Evolutionary conservation across 2,113 vertebrate species (phyloP), one percentile per base, ranked within the genome.

Genomic region (Hypocryptadius cinnamomeus): DNA sequence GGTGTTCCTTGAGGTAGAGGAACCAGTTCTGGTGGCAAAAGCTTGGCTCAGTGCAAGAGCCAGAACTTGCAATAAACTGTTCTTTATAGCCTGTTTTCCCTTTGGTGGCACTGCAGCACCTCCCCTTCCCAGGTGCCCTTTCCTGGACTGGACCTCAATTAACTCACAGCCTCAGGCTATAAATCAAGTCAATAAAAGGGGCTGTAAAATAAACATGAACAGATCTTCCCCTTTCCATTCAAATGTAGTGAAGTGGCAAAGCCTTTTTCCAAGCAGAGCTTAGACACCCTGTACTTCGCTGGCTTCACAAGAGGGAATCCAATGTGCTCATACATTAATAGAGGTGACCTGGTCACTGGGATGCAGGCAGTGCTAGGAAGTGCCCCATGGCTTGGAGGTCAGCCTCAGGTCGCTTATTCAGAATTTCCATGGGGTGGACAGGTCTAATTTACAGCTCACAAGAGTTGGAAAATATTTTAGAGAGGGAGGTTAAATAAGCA

Each of bases 121-220:
- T 74, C 94, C 86, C 94, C 85, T 96, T 79, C 66, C 61, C 96
- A 97, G 96, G 88, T 98, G 98, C 98, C 98, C 97, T 95, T 85
- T 96, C 89, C 93, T 81, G 93, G 95, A 79, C 81, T 95, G 93
- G 93, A 93, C 97, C 92, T 96, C 98, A 98, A 98, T 99, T 98
- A 98, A 98, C 97, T 98, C 95, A 87, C 96, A 88, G 97, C 98
- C 98, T 93, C 85, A 60, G 97, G 98, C 98, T 96, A 98, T 97
- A 98, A 98, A 98, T 98, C 98, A 98, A 97, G 96, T 92, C 97
- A 97, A 97, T 96, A 97, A 97, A 96, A 95, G 94, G 92, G 91
- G 94, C 96, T 98, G 97, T 96, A 98, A 98, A 98, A 98, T 98
- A 98, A 98, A 98, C 98, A 98, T 15, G 87, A 92, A 93, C 86